Base-by-base conservation (phyloP, 2,888 invertebrate species). In the Synanthedon andrenaeformis region DNA sequence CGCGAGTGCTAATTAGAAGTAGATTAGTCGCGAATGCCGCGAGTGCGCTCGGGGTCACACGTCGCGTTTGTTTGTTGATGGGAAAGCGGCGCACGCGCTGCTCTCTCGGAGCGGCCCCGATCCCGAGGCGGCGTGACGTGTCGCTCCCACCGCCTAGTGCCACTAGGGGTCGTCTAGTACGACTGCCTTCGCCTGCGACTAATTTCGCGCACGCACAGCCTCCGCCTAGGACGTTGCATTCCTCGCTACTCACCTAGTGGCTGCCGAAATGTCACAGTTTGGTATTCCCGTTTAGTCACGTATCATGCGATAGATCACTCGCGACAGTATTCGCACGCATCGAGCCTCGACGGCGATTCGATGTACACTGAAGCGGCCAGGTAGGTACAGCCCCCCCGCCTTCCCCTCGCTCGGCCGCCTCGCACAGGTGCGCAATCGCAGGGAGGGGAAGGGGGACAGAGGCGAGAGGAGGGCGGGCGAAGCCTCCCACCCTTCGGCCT, bases 261-360 rank as follows among this genome's bases (percentile, higher is more conserved):
- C 3, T 35, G 6, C 35, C 10, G 10, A 35, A 35, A 35, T 35
- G 35, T 35, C 10, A 35, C 35, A 35, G 2, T 35, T 35, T 35
- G 35, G 35, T 35, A 35, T 35, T 35, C 35, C 35, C 35, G 35
- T 35, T 8, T 35, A 35, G 13, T 45, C 45, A 14, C 14, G 12
- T n/a, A 13, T 45, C 12, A 42, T 14, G 14, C 45, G 45, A 13
- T 14, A 45, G 13, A 67, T 67, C 65, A 69, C 69, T 66, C 52
- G 59, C 52, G 52, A 51, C 45, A 54, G 41, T 23, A 23, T 35
- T 35, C 35, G 35, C 45, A 45, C 45, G 45, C 49, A 74, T 74
- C 63, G 72, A 79, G 76, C 76, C 76, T 65, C 70, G 67, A 64
- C 74, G 80, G 79, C 79, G 80, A 72, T 69, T 66, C 76, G 72